phyloP scores from a whole-genome alignment of 2,888 invertebrate species.

The Drosophila meridionalis region DNA sequence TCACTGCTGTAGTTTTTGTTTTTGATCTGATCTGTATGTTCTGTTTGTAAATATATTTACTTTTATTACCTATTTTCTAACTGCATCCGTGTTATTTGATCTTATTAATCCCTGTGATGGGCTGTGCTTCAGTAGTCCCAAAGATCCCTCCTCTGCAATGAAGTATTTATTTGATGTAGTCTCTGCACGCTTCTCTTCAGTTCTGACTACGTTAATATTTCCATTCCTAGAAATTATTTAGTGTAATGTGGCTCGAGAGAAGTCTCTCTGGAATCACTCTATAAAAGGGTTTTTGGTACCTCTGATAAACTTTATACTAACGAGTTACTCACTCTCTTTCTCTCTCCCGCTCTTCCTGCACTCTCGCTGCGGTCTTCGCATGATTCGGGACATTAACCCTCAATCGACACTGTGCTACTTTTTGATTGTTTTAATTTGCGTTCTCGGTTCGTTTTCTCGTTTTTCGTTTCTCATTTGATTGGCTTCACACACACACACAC shows the following conservation, averaged over 20 bases:
- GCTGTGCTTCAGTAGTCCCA: constrained; percentile 6
- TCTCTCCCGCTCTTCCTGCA: constrained; percentile 24
- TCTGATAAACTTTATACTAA: constrained; percentile 41
- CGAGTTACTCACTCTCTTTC: constrained; percentile 34
- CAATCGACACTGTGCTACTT: constrained; percentile 30
- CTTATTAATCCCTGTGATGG: constrained; percentile 31
- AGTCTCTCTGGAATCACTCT: not conserved
- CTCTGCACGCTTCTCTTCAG: constrained; percentile 7
- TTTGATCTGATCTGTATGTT: constrained; percentile 44
- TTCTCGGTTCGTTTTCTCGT: constrained; percentile 54
- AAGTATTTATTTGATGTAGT: constrained; percentile 1
- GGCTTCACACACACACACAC: constrained; percentile 29
- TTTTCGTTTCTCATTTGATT: constrained; percentile 39
- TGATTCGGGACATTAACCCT: constrained; percentile 30
- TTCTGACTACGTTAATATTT: not conserved
- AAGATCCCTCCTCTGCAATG: not conserved
- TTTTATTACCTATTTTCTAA: constrained; percentile 37
- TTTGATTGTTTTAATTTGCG: constrained; percentile 72
- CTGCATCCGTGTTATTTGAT: constrained; percentile 53
- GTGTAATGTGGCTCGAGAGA: not conserved
- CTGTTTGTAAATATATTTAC: constrained; percentile 55
- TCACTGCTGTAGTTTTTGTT: constrained; percentile 31
- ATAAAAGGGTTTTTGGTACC: not conserved
- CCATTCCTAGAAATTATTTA: not conserved
- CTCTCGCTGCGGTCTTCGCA: constrained; percentile 27